Evolutionary conservation across 2,113 vertebrate species (phyloP).

Genomic region (Indicator maculatus): DNA sequence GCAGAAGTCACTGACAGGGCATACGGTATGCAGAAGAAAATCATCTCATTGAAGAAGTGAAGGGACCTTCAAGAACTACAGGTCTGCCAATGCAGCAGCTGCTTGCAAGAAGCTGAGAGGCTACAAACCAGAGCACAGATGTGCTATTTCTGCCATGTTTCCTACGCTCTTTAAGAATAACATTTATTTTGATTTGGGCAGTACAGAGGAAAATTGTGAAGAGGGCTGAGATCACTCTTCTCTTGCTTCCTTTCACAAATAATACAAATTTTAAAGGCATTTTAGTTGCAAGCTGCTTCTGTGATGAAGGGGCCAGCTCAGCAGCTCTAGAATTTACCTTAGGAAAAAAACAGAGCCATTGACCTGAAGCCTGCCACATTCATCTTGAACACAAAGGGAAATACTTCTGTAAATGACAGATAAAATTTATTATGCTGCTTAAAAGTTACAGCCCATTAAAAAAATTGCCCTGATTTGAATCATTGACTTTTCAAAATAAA

Average conservation of each 20-base stretch:
- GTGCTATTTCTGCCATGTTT: background rate
- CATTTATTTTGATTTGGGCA: background rate
- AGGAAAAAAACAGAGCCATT: background rate
- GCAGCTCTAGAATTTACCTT: slow-evolving; percentile 27
- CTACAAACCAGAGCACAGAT: background rate
- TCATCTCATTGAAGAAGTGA: background rate
- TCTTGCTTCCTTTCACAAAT: background rate
- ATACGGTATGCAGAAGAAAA: background rate
- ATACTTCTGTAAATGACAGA: slow-evolving; percentile 34
- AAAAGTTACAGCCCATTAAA: slow-evolving; percentile 44
- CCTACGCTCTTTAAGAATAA: background rate
- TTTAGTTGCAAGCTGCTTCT: background rate
- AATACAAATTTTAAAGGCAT: background rate
- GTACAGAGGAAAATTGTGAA: background rate
- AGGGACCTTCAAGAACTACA: background rate
- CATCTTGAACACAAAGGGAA: background rate
- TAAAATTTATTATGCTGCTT: slow-evolving; percentile 43
- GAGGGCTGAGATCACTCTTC: background rate
- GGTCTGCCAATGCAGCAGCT: background rate
- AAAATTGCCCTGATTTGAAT: slow-evolving; percentile 62
- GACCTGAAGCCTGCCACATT: slow-evolving; percentile 30
- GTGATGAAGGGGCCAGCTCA: background rate
- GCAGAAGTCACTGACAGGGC: background rate
- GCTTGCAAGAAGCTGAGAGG: background rate
- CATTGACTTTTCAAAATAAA: slow-evolving; percentile 66